Base-by-base conservation (phyloP, 2,797 vertebrate species). In the Monodelphis domestica region DNA sequence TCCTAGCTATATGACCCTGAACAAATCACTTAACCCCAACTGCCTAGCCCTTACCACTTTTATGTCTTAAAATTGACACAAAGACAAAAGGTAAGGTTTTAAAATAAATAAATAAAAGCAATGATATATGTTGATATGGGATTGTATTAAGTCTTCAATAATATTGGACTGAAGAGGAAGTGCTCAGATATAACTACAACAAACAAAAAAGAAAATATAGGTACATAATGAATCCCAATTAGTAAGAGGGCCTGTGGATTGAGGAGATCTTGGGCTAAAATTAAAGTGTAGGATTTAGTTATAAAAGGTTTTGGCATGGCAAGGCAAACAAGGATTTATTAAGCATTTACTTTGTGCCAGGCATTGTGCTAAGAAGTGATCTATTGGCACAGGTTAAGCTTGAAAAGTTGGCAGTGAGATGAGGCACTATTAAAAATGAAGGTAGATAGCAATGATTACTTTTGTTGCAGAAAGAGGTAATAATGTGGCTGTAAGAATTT, bases 341-440 rank as follows among this genome's bases (percentile, higher is more conserved):
- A 50, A 84, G 1, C 70, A 45, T 21, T 45, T 78, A 45, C 38
- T 50, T 26, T 26, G 21, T 84, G 14, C n/a, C n/a, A 0, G 5
- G n/a, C n/a, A 70, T 38, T 70, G 63, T 70, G 7, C n/a, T 50
- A 45, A 78, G 38, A 45, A 78, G 17, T 78, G 0, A 5, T 17
- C 0, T 78, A 24, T 78, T 45, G 7, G 17, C n/a, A 5, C 4
- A 84, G 70, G 9, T 4, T 52, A 50, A 53, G 54, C 30, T 89
- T 52, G 45, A n/a, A 95, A 91, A 52, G 33, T 51, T 94, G 59
- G 56, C 45, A 89, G 70, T 92, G 57, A 94, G 50, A 93, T 1
- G 88, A 59, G 30, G 17, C 4, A 92, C 24, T 88, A 52, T 21
- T 45, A 91, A 92, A 33, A 92, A 5, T 56, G 3, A 90, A 96